These are phyloP conservation scores for Glyphotaelius pellucidus DNA, from an alignment of 2,888 invertebrate genomes.

Conservation along the genomic window DNA sequence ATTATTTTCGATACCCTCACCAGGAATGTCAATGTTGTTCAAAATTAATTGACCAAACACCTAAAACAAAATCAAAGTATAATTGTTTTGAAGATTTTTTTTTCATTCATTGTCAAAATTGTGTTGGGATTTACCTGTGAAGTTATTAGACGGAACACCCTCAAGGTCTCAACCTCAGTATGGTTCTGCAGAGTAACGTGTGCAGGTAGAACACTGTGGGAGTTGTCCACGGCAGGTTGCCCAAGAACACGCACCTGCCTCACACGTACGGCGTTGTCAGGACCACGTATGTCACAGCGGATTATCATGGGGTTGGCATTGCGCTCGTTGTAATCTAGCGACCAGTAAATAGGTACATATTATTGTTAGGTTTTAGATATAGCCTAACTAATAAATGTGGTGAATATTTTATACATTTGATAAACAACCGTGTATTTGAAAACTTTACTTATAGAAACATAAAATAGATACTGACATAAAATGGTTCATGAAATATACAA, in stretches of 20 bases:
- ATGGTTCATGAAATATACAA: no score
- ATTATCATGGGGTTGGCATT: slow-evolving; percentile 70
- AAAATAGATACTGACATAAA: no score
- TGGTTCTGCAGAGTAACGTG: slow-evolving; percentile 88
- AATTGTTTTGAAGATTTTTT: background rate
- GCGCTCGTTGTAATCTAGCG: slow-evolving; percentile 35
- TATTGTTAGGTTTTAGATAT: background rate
- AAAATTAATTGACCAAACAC: slow-evolving; percentile 92
- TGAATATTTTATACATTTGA: no score
- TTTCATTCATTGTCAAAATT: background rate
- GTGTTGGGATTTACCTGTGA: slow-evolving; percentile 81
- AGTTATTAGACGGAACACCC: slow-evolving; percentile 94
- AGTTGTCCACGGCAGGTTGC: slow-evolving; percentile 39
- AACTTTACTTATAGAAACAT: no score
- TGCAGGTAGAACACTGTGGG: slow-evolving; percentile 56
- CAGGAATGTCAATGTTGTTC: slow-evolving; percentile 59
- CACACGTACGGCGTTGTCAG: slow-evolving; percentile 92
- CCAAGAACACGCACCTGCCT: slow-evolving; percentile 86
- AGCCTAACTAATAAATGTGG: background rate
- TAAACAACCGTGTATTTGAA: no score
- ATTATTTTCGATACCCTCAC: slow-evolving; percentile 18
- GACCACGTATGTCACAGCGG: slow-evolving; percentile 92
- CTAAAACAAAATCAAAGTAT: slow-evolving; percentile 71
- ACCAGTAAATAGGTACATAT: slow-evolving; percentile 49
- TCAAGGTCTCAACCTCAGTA: slow-evolving; percentile 93